Evolutionary conservation across 2,888 invertebrate genomes (phyloP).

Genomic region (Cantharis rufa): DNA sequence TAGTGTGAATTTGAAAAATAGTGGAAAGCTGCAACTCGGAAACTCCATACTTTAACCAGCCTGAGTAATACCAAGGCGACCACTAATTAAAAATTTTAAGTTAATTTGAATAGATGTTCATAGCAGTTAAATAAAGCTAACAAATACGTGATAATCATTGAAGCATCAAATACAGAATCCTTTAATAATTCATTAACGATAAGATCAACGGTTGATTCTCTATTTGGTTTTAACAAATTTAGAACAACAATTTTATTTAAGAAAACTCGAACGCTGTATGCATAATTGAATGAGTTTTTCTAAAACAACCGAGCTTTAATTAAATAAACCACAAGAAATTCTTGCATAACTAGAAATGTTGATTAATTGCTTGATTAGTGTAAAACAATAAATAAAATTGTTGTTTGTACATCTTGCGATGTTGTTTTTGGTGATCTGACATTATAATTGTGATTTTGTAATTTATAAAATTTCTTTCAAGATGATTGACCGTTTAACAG

Average conservation of each 20-base stretch:
- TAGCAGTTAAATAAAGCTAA: neutral
- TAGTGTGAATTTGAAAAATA: neutral
- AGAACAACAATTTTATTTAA: neutral
- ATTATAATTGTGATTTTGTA: neutral
- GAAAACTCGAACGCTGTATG: neutral
- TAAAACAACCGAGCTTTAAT: neutral
- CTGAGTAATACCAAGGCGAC: too few relatives aligned
- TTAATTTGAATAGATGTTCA: neutral
- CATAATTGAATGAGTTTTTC: neutral
- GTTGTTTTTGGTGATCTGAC: neutral
- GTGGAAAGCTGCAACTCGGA: neutral
- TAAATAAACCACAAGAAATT: neutral
- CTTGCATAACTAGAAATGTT: neutral
- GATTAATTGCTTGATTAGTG: neutral
- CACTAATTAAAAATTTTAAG: neutral
- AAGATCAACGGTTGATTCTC: neutral
- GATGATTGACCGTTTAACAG: neutral
- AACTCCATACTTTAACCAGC: neutral
- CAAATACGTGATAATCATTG: neutral
- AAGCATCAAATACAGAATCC: neutral
- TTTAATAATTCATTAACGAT: neutral
- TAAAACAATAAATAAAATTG: neutral
- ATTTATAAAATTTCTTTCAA: neutral
- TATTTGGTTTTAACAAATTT: neutral
- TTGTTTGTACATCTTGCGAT: neutral